phyloP scores from a whole-genome alignment of 2,888 invertebrate genomes.

The Platycheirus rosarum region DNA sequence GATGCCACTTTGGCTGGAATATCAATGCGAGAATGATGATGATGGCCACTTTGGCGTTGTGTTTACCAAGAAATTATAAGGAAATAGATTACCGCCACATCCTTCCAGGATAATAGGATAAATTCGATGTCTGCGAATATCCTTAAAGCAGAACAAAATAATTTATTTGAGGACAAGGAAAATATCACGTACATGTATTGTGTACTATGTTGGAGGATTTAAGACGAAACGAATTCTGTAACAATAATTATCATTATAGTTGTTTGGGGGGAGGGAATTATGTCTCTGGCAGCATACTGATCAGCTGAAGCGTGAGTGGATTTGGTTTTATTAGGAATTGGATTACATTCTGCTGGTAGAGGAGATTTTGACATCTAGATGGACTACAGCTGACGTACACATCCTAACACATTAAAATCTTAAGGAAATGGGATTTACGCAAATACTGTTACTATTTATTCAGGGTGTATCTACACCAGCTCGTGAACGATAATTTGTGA shows the following conservation, averaged over 20 bases:
- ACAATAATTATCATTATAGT: constrained; percentile 54
- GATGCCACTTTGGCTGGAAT: constrained; percentile 40
- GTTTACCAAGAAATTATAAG: constrained; percentile 70
- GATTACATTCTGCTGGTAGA: constrained; percentile 5
- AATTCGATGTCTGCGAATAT: constrained; percentile 66
- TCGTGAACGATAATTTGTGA: too few species aligned
- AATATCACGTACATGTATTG: background rate
- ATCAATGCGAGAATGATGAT: constrained; percentile 59
- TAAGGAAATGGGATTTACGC: too few species aligned
- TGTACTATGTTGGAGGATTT: background rate
- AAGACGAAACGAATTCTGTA: constrained; percentile 40
- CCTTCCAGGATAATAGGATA: constrained; percentile 69
- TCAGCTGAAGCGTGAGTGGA: constrained; percentile 12
- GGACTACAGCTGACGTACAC: background rate
- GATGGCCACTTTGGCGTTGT: constrained; percentile 66
- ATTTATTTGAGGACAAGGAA: constrained; percentile 3
- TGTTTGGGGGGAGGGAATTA: constrained; percentile 10
- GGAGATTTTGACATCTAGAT: background rate
- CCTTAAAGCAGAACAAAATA: constrained; percentile 19
- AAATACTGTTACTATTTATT: too few species aligned
- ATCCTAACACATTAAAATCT: too few species aligned
- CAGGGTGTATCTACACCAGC: too few species aligned
- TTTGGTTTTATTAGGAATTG: constrained; percentile 34
- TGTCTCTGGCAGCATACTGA: constrained; percentile 55
- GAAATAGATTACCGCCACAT: constrained; percentile 71